These are phyloP conservation scores for Akabosia matsudoensis DNA, from an alignment of 1,140 invertebrate genomes.

Conservation along the genomic window DNA sequence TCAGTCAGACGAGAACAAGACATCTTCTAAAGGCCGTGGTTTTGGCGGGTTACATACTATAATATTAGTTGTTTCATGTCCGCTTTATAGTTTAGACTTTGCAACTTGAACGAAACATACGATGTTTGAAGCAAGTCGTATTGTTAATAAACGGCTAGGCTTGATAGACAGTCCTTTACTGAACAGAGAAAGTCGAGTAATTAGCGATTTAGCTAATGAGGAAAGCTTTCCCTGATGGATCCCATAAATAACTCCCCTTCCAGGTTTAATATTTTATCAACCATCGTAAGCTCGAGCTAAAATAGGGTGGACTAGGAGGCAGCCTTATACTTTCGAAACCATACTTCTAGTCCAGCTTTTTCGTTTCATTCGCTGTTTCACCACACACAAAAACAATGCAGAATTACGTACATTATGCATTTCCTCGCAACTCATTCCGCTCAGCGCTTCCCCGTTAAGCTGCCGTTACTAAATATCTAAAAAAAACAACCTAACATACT, in stretches of 20 bases:
- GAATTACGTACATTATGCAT: constrained; percentile 13
- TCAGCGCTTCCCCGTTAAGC: background rate
- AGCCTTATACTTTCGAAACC: background rate
- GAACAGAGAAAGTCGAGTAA: constrained; percentile 15
- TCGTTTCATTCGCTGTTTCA: background rate
- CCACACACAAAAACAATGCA: background rate
- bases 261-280: constrained; percentile 24
- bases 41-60: no score
- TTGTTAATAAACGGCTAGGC: no score
- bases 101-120: no score
- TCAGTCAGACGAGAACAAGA: no score
- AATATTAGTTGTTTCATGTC: no score
- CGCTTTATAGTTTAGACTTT: no score
- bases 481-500: background rate
- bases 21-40: no score
- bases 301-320: no score
- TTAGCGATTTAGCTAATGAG: constrained; percentile 25
- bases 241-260: constrained; percentile 23
- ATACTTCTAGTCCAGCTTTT: background rate
- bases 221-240: constrained; percentile 20
- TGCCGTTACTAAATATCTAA: background rate
- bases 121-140: no score
- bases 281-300: no score
- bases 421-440: constrained; percentile 7
- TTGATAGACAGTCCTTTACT: background rate